Conservation (phyloP, 1,140 invertebrate genomes). For the Pogonomyrmex barbatus region DNA sequence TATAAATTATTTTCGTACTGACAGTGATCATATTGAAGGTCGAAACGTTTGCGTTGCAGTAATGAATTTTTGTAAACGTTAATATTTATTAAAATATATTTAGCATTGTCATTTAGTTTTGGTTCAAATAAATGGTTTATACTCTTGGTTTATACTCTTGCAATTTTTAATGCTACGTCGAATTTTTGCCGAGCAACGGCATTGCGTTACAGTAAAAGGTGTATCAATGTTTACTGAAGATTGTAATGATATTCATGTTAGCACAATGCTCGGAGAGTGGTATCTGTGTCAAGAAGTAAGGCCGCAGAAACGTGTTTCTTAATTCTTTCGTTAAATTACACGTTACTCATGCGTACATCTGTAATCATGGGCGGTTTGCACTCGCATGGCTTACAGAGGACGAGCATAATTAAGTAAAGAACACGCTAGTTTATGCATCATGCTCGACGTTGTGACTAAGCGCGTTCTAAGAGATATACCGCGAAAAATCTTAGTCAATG, state of each 20-base stretch:
- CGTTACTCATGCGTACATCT: slow-evolving; percentile 32
- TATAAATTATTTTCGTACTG: too few relatives aligned
- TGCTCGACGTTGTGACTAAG: slow-evolving; percentile 44
- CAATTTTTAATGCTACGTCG: neutral
- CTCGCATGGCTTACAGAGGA: slow-evolving; percentile 42
- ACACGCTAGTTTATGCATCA: slow-evolving; percentile 47
- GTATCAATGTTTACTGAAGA: slow-evolving; percentile 6
- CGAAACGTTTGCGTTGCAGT: too few relatives aligned
- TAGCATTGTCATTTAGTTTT: too few relatives aligned
- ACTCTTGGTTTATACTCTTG: too few relatives aligned
- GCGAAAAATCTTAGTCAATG: slow-evolving; percentile 35
- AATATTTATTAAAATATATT: too few relatives aligned
- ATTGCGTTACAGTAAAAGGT: neutral
- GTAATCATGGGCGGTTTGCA: slow-evolving; percentile 65
- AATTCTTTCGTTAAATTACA: slow-evolving; percentile 69
- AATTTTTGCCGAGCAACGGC: neutral
- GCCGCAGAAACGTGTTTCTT: slow-evolving; percentile 66
- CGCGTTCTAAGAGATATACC: neutral
- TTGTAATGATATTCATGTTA: slow-evolving; percentile 28
- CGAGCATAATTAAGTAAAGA: slow-evolving; percentile 63
- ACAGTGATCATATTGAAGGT: too few relatives aligned
- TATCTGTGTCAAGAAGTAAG: slow-evolving; percentile 65
- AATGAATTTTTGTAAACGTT: too few relatives aligned
- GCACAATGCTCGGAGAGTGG: slow-evolving; percentile 35
- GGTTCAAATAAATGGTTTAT: too few relatives aligned